Percentiles rank a stretch among this genome's conserved stretches.
phyloP scores from a whole-genome alignment of 2,797 vertebrate genomes.

The Dromococcyx pavoninus region DNA sequence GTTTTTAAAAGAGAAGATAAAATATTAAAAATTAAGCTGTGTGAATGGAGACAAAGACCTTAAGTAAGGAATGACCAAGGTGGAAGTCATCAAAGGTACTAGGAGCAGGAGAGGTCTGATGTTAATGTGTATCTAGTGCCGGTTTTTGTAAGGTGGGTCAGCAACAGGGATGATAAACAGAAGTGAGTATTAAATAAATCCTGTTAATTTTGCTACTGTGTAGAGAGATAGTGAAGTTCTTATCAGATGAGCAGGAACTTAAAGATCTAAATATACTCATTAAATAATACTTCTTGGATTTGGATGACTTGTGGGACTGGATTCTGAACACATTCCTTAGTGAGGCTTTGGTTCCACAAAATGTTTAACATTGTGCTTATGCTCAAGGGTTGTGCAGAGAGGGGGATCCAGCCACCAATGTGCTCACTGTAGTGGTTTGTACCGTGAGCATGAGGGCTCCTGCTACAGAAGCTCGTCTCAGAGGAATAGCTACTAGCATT shows the following conservation, averaged over 20 bases:
- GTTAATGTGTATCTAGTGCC: neutral
- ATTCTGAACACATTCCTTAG: neutral
- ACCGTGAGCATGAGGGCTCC: neutral
- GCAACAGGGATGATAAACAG: neutral
- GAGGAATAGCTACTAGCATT: neutral
- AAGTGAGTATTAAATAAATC: neutral
- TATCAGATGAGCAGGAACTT: neutral
- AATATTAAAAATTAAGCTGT: neutral
- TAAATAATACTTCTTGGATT: neutral
- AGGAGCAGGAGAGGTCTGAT: neutral
- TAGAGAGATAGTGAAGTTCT: neutral
- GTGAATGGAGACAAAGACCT: neutral
- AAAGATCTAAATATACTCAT: neutral
- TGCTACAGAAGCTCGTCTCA: neutral
- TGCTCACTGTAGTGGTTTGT: neutral
- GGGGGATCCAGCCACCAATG: neutral
- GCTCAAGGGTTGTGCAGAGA: neutral
- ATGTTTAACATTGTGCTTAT: neutral
- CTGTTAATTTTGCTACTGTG: neutral
- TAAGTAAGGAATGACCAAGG: neutral
- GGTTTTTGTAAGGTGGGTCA: neutral
- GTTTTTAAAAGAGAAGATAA: conserved; percentile 30
- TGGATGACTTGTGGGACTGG: neutral
- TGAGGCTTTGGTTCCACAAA: neutral
- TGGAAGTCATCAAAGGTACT: neutral